Evolutionary conservation across 2,797 vertebrate genomes (phyloP), one percentile per base, ranked within the genome.

Genomic region (Serranus cabrilla): DNA sequence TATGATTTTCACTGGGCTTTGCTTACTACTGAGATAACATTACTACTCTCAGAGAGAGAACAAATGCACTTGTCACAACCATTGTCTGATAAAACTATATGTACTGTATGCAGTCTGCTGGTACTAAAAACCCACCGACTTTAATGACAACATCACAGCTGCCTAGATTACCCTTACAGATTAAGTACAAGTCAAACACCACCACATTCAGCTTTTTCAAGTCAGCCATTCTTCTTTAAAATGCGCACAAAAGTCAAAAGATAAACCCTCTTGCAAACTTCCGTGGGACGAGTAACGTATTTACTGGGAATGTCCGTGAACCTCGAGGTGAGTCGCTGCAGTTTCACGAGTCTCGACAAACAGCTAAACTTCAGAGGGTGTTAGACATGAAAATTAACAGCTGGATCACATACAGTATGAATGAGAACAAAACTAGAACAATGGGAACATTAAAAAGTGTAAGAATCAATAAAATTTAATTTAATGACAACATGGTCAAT

Each of bases 61-160:
- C 90, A 93, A 93, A 93, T 93, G 92, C 91, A 93, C 92, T 93
- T 93, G 91, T 94, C 93, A 93, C 93, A 94, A 93, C 93, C 92
- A 93, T 85, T 87, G 88, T 93, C 81, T 88, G 89, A 92, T 92
- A 90, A 93, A 93, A 92, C 90, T 92, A 91, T 87, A 92, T 83
- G 87, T 78, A 91, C 83, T 85, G 88, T 84, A 90, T 88, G 91
- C 87, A 93, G 88, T 81, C 89, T 89, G 90, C 90, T 93, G 91
- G 92, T 91, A 92, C 93, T 92, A 93, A 89, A 27, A 93, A 87
- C 88, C 91, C 91, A 90, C 87, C 10, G 87, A 93, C 86, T 91
- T 90, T 72, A 89, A 90, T 84, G 91, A 94, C 91, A 90, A 94
- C 92, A 90, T 92, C 85, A 87, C 92, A 94, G 93, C 93, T 93